Base-by-base conservation (phyloP, 2,113 vertebrate genomes). In the Urocynchramus pylzowi region DNA sequence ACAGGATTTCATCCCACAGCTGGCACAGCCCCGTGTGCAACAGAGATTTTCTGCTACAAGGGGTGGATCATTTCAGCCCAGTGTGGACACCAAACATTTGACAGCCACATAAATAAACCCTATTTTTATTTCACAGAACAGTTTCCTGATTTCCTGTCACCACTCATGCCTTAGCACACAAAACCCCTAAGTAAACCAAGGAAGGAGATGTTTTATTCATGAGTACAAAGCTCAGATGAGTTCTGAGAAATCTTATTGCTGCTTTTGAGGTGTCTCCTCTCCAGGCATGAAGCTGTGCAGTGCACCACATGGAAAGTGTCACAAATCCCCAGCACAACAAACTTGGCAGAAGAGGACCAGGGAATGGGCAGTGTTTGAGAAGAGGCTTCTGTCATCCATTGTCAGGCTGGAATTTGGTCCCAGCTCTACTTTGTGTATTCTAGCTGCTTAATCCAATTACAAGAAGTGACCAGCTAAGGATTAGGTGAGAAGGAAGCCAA, bases 191-290 rank as follows among this genome's bases (percentile, higher is more conserved):
- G 73, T 52, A 96, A 88, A 91, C 45, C 52, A 67, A 56, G 44
- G 35, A 50, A 76, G 16, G 47, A 49, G 68, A 90, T 92, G 13
- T 80, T 94, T 95, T 92, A 95, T 95, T 96, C 76, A 95, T 41
- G 41, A 95, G 31, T 63, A 76, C 27, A 92, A 89, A 73, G 59
- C 67, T 79, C 91, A 94, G 63, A 41, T 90, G 86, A 77, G 76
- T 73, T 86, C 76, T 83, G 59, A 76, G 49, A 64, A 80, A 41
- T 53, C 35, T 69, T 39, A 8, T n/a, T 31, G n/a, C 18, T 77
- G 31, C 77, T 87, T 60, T 65, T 60, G 41, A 88, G 79, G 53
- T 37, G 41, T 44, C 67, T 83, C 67, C 49, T 68, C 67, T 24
- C 27, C 37, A 50, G 39, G 24, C 83, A 52, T 3, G 1, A 23